These are phyloP conservation scores for Sarcophaga carnaria DNA, from an alignment of 2,888 invertebrate species.

Conservation along the genomic window DNA sequence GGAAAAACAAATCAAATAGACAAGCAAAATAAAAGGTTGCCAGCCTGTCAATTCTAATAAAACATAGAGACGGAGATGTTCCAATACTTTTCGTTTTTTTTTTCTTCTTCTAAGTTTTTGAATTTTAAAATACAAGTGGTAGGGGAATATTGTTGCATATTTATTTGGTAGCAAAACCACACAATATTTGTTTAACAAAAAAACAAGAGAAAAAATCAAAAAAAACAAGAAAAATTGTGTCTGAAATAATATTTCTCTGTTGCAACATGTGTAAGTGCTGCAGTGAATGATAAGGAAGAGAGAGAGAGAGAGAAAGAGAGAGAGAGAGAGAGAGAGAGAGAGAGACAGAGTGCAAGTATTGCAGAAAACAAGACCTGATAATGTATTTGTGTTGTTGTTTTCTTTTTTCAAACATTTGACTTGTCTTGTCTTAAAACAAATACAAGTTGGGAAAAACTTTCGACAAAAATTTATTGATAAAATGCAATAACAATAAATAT, in stretches of 20 bases:
- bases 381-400: background rate
- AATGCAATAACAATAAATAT: slow-evolving; percentile 60
- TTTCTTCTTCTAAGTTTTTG: background rate
- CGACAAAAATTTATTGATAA: slow-evolving; percentile 58
- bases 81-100: background rate
- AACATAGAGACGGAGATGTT: background rate
- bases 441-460: slow-evolving; percentile 43
- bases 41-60: slow-evolving; percentile 51
- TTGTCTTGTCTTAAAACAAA: slow-evolving; percentile 39
- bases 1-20: slow-evolving; percentile 20
- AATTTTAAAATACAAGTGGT: background rate
- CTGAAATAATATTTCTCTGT: background rate
- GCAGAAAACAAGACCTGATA: background rate
- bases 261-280: slow-evolving; percentile 44
- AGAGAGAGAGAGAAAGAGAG: too few relatives aligned
- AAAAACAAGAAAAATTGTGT: background rate
- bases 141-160: background rate
- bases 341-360: background rate
- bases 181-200: slow-evolving; percentile 2
- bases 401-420: slow-evolving; percentile 30
- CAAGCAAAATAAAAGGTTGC: slow-evolving; percentile 45
- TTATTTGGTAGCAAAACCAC: slow-evolving; percentile 9
- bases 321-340: too few relatives aligned
- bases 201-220: background rate
- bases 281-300: too few relatives aligned